Evolutionary conservation across 2,888 invertebrate genomes (phyloP).

Genomic region (Rhaphigaster nebulosa): DNA sequence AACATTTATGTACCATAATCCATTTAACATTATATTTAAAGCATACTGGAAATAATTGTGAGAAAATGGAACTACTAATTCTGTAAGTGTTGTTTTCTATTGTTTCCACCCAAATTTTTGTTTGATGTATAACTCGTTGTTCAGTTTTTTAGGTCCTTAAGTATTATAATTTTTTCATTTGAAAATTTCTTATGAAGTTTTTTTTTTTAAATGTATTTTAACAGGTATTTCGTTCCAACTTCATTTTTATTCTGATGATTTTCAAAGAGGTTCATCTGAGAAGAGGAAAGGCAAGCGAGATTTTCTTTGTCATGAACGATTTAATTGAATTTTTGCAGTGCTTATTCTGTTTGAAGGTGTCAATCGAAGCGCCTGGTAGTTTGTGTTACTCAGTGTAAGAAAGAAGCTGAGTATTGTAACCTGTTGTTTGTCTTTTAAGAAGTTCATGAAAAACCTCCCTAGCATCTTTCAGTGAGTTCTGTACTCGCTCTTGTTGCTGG

Average conservation of each 20-base stretch:
- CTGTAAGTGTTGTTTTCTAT: conserved; percentile 50
- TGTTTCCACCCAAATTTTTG: not conserved
- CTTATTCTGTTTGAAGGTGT: conserved; percentile 48
- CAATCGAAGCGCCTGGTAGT: not conserved
- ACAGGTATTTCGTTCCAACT: conserved; percentile 51
- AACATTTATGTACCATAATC: not conserved
- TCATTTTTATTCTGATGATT: conserved; percentile 50
- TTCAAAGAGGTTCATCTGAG: conserved; percentile 23
- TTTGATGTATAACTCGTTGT: not conserved
- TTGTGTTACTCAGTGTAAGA: conserved; percentile 33
- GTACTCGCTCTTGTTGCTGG: conserved; percentile 35
- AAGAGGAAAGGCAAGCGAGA: conserved; percentile 42
- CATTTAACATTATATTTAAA: not conserved
- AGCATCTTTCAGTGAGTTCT: not conserved
- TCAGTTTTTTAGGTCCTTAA: conserved; percentile 32
- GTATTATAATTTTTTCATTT: conserved; percentile 52
- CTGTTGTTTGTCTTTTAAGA: conserved; percentile 49
- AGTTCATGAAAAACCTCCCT: conserved; percentile 48
- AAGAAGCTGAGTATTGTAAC: conserved; percentile 23
- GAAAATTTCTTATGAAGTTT: conserved; percentile 41
- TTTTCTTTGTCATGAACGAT: conserved; percentile 36
- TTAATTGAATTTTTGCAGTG: conserved; percentile 37
- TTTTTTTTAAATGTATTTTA: conserved; percentile 50
- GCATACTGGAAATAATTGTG: not conserved
- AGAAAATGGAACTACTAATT: conserved; percentile 18